A percentile compares a stretch with the other conserved stretches of the same genome.
Conservation (phyloP, 2,797 vertebrate genomes). For the Ceryle rudis region DNA sequence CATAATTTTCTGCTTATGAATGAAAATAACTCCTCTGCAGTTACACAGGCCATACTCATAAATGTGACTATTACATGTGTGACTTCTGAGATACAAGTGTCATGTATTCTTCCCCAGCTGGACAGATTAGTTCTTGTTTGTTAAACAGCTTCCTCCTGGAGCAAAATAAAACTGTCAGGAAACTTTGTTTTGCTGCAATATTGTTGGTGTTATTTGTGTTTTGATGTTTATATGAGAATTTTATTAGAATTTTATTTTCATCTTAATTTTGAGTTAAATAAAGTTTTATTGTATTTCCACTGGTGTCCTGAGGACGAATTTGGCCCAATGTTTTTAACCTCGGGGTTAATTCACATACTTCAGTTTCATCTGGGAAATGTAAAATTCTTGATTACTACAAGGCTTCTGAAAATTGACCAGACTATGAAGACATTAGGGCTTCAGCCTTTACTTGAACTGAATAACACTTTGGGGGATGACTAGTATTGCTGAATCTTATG, state of each 20-base stretch:
- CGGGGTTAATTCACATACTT: neutral
- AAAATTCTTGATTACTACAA: neutral
- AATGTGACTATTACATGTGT: neutral
- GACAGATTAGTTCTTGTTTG: neutral
- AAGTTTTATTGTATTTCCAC: neutral
- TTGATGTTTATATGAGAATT: neutral
- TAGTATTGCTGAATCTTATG: neutral
- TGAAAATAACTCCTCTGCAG: neutral
- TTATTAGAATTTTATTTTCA: neutral
- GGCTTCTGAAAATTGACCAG: neutral
- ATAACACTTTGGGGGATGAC: neutral
- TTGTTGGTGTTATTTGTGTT: neutral
- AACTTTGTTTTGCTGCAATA: neutral
- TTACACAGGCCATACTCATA: neutral
- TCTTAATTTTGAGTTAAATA: neutral
- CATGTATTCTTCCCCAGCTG: neutral
- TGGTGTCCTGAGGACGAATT: neutral
- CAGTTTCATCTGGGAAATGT: neutral
- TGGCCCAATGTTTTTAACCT: neutral
- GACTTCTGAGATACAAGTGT: neutral
- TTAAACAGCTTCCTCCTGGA: neutral
- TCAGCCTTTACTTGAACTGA: neutral
- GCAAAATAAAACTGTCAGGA: neutral
- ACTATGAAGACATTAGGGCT: neutral
- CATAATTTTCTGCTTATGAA: neutral